Evolutionary conservation across 2,797 vertebrate genomes (phyloP), one percentile per base, ranked within the genome.

Genomic region (Triplophysa bombifrons): DNA sequence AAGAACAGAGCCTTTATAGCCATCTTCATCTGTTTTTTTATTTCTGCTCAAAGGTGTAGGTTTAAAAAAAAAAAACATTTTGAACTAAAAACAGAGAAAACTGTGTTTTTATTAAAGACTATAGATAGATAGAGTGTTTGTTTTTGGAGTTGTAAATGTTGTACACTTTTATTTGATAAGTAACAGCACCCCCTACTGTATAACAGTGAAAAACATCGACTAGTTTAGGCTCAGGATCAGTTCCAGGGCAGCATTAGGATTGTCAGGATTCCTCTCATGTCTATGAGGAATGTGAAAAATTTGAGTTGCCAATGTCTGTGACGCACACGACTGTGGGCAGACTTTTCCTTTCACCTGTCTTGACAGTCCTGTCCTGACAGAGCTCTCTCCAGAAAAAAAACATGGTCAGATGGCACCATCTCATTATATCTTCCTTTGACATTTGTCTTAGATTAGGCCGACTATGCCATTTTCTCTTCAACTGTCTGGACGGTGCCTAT

Each of bases 281-380:
- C 76, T 64, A 80, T 83, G 79, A 83, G 87, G 84, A 86, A 89
- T 88, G 76, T 74, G 56, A 84, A 87, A 73, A 76, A 87, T 85
- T 85, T 84, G 68, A 83, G 74, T 74, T 77, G 77, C 66, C 79
- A 80, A 76, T 19, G 80, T 70, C 74, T 84, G 76, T 88, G 86
- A 87, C 87, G 88, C 88, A 87, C 84, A 70, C 41, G 19, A 25
- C 61, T 25, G 68, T 48, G 50, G 68, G 79, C 46, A 82, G 76
- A 81, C 75, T 64, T 82, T 82, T 66, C 63, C 55, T 63, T 56
- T 76, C 41, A 67, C 58, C 51, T 83, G 56, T 72, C 27, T 27
- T 27, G 3, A 27, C 25, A 1, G 25, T 68, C 17, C 41, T 9
- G 55, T 73, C 51, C 30, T 50, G 48, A 25, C 41, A 17, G 4